Conservation (phyloP, 2,888 invertebrate genomes). For the Scaptomyza reducta region DNA sequence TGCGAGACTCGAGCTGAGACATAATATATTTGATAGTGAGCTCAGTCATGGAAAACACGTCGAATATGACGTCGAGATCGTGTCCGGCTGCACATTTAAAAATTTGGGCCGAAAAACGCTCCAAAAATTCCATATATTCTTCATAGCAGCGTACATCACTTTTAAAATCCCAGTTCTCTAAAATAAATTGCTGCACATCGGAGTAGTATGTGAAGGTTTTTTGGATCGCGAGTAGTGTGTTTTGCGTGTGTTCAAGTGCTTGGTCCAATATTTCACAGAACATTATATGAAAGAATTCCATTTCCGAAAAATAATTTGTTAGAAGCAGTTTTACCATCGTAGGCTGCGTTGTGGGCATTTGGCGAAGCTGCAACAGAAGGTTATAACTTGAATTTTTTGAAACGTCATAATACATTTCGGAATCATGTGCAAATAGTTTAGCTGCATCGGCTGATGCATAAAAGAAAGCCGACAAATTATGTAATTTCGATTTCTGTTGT, state of each 20-base stretch:
- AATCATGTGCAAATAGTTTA: slow-evolving; percentile 57
- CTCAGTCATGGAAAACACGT: slow-evolving; percentile 79
- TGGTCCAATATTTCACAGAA: slow-evolving; percentile 79
- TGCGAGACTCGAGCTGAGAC: slow-evolving; percentile 79
- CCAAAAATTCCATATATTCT: slow-evolving; percentile 75
- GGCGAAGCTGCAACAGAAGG: slow-evolving; percentile 72
- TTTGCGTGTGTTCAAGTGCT: slow-evolving; percentile 72
- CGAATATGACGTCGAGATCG: slow-evolving; percentile 68
- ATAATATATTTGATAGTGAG: slow-evolving; percentile 75
- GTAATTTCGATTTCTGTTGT: slow-evolving; percentile 50
- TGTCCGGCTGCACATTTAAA: slow-evolving; percentile 69
- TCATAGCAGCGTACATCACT: slow-evolving; percentile 65
- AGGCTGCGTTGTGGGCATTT: slow-evolving; percentile 71
- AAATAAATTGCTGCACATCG: slow-evolving; percentile 69
- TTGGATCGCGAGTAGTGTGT: slow-evolving; percentile 64
- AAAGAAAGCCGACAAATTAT: slow-evolving; percentile 67
- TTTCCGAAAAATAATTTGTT: slow-evolving; percentile 80
- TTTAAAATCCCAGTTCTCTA: slow-evolving; percentile 62
- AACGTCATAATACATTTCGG: slow-evolving; percentile 64
- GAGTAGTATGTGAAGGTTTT: slow-evolving; percentile 66
- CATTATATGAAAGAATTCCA: slow-evolving; percentile 80
- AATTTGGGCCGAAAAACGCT: slow-evolving; percentile 71
- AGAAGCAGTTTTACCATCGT: slow-evolving; percentile 67
- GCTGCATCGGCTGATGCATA: slow-evolving; percentile 56
- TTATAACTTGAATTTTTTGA: slow-evolving; percentile 75